Evolutionary conservation across 2,888 invertebrate genomes (phyloP).

Genomic region (Therioaphis trifolii): DNA sequence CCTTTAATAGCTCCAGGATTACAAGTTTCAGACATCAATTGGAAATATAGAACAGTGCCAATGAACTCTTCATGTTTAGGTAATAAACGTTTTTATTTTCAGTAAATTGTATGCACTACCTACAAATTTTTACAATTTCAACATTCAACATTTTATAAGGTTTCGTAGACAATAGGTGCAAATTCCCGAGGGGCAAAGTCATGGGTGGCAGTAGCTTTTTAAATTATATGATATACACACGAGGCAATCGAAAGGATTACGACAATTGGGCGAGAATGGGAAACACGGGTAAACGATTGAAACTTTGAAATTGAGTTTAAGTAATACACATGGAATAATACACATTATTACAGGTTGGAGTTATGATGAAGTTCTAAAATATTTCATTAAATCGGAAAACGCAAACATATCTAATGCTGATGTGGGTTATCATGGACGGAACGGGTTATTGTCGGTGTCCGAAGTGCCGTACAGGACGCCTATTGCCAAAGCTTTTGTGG

Average conservation of each 20-base stretch:
- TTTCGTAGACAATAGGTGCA: slow-evolving; percentile 31
- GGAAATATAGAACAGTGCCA: slow-evolving; percentile 71
- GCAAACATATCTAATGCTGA: slow-evolving; percentile 73
- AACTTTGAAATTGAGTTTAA: background rate
- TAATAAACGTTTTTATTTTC: too few species aligned
- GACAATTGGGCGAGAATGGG: slow-evolving; percentile 80
- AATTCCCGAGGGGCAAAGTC: too few species aligned
- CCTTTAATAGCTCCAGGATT: slow-evolving; percentile 70
- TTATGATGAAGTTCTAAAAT: slow-evolving; percentile 79
- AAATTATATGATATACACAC: slow-evolving; percentile 84
- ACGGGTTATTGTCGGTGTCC: slow-evolving; percentile 74
- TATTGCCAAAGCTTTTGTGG: slow-evolving; percentile 75
- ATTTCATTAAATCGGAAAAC: slow-evolving; percentile 83
- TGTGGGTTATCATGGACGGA: slow-evolving; percentile 73
- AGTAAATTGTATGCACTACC: too few species aligned
- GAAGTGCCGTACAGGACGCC: slow-evolving; percentile 72
- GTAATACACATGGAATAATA: too few species aligned
- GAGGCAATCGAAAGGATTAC: slow-evolving; percentile 79
- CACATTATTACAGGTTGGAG: slow-evolving; percentile 81
- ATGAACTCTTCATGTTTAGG: slow-evolving; percentile 69
- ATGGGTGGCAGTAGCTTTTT: slow-evolving; percentile 83
- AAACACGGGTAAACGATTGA: slow-evolving; percentile 71
- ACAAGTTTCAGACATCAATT: slow-evolving; percentile 71
- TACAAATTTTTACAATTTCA: too few species aligned
- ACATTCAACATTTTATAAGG: too few species aligned